These are phyloP conservation scores for Misgurnus mizolepis DNA, from an alignment of 2,113 vertebrate species.

Conservation along the genomic window DNA sequence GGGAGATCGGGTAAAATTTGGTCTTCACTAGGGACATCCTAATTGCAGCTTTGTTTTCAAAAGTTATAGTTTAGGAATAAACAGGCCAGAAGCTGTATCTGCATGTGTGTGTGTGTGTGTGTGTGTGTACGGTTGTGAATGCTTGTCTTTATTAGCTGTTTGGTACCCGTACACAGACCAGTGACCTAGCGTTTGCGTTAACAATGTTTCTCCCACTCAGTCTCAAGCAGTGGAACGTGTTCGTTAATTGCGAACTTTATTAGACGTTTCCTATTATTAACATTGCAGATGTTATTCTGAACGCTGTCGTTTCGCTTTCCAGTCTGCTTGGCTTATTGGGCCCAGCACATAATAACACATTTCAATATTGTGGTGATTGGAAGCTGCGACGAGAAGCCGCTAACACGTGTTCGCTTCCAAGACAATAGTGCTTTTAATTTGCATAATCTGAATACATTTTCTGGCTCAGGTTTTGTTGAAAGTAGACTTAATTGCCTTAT, in stretches of 20 bases:
- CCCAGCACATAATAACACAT: conserved; percentile 71
- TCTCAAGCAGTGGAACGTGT: conserved; percentile 75
- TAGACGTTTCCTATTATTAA: conserved; percentile 73
- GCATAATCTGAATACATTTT: conserved; percentile 86
- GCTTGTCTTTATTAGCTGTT: conserved; percentile 67
- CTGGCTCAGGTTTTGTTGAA: conserved; percentile 79
- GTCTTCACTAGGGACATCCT: conserved; percentile 8
- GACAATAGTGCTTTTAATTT: conserved; percentile 79
- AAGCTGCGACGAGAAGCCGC: conserved; percentile 68
- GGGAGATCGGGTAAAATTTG: conserved; percentile 18
- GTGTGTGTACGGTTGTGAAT: neutral
- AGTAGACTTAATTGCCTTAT: conserved; percentile 81
- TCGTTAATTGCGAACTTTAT: conserved; percentile 81
- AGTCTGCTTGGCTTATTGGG: conserved; percentile 73
- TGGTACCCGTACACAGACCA: conserved; percentile 55
- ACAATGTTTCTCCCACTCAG: conserved; percentile 54
- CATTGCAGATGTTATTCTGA: conserved; percentile 62
- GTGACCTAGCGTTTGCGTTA: conserved; percentile 61
- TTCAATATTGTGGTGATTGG: conserved; percentile 70
- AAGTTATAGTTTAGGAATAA: conserved; percentile 50
- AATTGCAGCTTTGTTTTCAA: conserved; percentile 49
- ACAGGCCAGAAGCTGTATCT: conserved; percentile 24
- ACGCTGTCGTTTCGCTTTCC: conserved; percentile 71
- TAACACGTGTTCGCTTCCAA: conserved; percentile 79
- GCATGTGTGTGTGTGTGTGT: neutral